Evolutionary conservation across 2,113 vertebrate genomes (phyloP), one percentile per base, ranked within the genome.

Genomic region (Syrmaticus mikado): DNA sequence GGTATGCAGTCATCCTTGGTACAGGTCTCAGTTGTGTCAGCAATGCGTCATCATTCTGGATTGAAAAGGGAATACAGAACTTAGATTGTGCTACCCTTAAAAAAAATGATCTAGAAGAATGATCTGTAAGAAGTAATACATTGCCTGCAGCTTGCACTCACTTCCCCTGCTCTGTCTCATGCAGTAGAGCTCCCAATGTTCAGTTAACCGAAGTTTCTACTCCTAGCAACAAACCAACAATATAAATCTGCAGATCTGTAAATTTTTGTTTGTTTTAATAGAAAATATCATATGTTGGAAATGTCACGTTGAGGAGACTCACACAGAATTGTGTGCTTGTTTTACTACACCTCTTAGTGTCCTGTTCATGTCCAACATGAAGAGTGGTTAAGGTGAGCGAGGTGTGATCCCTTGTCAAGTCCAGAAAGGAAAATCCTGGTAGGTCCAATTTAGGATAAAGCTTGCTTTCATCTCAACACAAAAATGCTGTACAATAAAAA

Each of bases 311-410:
- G 3, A 74, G 45, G 8, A 30, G 50, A 43, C 43, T 77, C 45
- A 28, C 53, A 61, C 4, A 61, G 55, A 88, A 82, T 25, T 7
- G 17, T 0, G 1, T 18, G 20, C 20, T 10, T 13, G 45, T 60
- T 89, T 74, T 83, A 52, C 48, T 1, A 3, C 13, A 32, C 27
- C 32, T 58, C 73, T 50, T 34, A 10, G n/a, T 82, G 74, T 55
- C 60, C 82, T 24, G 22, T 11, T 48, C 48, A 24, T 48, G 21
- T 48, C 22, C 11, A 48, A 48, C 10, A 13, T 0, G 0, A 57
- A 52, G 27, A 64, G 19, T 4, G 67, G 78, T 10, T 0, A 34
- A 19, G 67, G 66, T 53, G 32, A 72, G 67, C 36, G 38, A 75
- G 21, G 16, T 85, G 34, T 22, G 9, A 10, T 74, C 12, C 32